Evolutionary conservation across 1,140 invertebrate genomes (phyloP).

Genomic region (Cardiocondyla obscurior): DNA sequence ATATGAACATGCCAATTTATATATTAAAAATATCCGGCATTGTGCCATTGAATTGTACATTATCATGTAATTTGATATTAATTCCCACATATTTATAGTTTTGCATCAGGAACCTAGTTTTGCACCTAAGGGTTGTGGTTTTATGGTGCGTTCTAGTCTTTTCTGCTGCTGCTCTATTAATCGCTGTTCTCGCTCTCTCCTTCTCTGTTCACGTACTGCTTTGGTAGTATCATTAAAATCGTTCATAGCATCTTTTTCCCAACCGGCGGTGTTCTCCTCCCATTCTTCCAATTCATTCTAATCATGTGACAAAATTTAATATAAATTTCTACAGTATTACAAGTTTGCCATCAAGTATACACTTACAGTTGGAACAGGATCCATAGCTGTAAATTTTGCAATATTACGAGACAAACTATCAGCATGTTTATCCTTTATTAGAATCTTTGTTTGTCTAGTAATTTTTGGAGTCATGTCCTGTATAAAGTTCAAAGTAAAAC

Average conservation of each 20-base stretch:
- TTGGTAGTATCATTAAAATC: conserved; percentile 81
- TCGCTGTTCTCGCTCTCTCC: conserved; percentile 81
- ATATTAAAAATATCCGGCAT: conserved; percentile 13
- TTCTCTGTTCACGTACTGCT: conserved; percentile 82
- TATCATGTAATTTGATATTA: conserved; percentile 34
- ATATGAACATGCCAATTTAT: conserved; percentile 7
- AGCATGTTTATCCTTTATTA: conserved; percentile 78
- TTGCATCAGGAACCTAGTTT: conserved; percentile 81
- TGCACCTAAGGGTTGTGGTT: conserved; percentile 79
- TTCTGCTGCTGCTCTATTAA: conserved; percentile 83
- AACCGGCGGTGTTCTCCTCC: conserved; percentile 83
- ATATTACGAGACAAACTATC: conserved; percentile 61
- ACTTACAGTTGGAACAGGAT: conserved; percentile 77
- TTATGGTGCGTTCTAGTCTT: conserved; percentile 79
- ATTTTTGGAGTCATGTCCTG: conserved; percentile 85
- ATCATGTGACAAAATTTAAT: conserved; percentile 33
- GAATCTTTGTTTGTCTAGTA: conserved; percentile 83
- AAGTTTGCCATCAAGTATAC: neutral
- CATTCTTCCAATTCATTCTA: conserved; percentile 82
- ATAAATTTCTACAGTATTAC: neutral
- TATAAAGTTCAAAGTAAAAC: conserved; percentile 2
- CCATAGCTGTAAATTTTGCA: conserved; percentile 78
- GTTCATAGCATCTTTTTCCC: conserved; percentile 83
- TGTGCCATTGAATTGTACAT: conserved; percentile 12
- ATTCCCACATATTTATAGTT: neutral